Conservation (phyloP, 1,140 invertebrate species). For the Drosophila insularis region DNA sequence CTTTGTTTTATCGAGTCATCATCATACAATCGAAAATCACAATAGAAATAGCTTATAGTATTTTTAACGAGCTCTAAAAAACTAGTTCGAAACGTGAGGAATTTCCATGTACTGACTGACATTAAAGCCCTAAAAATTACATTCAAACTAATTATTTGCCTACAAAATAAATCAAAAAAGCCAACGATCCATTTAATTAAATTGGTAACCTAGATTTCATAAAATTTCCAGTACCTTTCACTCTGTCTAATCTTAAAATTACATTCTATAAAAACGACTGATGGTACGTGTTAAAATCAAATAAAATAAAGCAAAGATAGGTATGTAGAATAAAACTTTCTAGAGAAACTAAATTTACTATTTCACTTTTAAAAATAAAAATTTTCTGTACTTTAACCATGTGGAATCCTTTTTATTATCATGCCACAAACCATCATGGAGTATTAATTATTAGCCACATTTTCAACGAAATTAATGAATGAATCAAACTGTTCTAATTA, state of each 20-base stretch:
- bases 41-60: conserved; percentile 17
- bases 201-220: conserved; percentile 48
- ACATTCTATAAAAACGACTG: neutral
- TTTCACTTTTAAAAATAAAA: too few species aligned
- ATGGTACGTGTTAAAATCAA: neutral
- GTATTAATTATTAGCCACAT: too few species aligned
- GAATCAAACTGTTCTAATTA: neutral
- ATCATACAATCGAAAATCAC: conserved; percentile 30
- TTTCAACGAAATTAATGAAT: too few species aligned
- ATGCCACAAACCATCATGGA: too few species aligned
- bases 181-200: conserved; percentile 47
- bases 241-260: conserved; percentile 33
- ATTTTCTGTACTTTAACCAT: too few species aligned
- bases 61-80: conserved; percentile 31
- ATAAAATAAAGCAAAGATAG: neutral
- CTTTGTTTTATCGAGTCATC: conserved; percentile 48
- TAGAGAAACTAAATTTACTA: neutral
- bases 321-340: neutral
- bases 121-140: conserved; percentile 54
- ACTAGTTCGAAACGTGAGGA: conserved; percentile 28
- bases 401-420: too few species aligned
- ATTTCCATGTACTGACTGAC: conserved; percentile 51
- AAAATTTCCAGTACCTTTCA: conserved; percentile 50
- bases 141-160: conserved; percentile 37
- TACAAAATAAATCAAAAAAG: conserved; percentile 25